Evolutionary conservation across 2,888 invertebrate species (phyloP).

Genomic region (Matsumyia berberina): DNA sequence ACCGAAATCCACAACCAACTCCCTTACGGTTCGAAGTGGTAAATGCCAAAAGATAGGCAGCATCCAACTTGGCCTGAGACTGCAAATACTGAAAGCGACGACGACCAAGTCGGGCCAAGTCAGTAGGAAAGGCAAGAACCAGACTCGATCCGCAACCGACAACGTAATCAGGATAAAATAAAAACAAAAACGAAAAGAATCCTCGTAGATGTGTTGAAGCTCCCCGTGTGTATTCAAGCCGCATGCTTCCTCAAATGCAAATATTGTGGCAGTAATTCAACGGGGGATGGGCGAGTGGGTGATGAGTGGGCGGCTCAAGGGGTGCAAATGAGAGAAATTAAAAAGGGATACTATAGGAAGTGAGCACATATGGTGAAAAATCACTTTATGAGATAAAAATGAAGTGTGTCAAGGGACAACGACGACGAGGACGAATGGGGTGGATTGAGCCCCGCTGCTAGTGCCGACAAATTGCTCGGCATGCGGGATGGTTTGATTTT

Average conservation of each 20-base stretch:
- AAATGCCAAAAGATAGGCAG: conserved; percentile 61
- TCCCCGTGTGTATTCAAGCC: conserved; percentile 44
- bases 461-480: conserved; percentile 10
- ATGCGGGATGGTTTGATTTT: conserved; percentile 1
- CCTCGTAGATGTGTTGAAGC: conserved; percentile 6
- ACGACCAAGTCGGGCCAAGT: neutral
- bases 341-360: conserved; percentile 34
- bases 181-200: neutral
- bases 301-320: neutral
- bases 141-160: conserved; percentile 18
- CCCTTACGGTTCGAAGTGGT: conserved; percentile 5
- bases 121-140: conserved; percentile 11
- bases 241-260: conserved; percentile 50
- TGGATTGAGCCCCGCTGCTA: neutral
- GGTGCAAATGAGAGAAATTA: conserved; percentile 45
- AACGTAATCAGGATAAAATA: conserved; percentile 36
- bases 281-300: neutral
- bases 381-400: conserved; percentile 56
- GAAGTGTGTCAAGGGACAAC: conserved; percentile 38
- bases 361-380: conserved; percentile 38
- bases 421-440: no score
- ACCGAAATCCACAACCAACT: conserved; percentile 23
- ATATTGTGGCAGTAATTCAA: conserved; percentile 53
- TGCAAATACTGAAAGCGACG: neutral
- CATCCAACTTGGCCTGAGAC: conserved; percentile 37